Percentiles rank a stretch among this genome's conserved stretches.
Conservation (phyloP, 2,797 vertebrate species). For the Rallus crepitans region DNA sequence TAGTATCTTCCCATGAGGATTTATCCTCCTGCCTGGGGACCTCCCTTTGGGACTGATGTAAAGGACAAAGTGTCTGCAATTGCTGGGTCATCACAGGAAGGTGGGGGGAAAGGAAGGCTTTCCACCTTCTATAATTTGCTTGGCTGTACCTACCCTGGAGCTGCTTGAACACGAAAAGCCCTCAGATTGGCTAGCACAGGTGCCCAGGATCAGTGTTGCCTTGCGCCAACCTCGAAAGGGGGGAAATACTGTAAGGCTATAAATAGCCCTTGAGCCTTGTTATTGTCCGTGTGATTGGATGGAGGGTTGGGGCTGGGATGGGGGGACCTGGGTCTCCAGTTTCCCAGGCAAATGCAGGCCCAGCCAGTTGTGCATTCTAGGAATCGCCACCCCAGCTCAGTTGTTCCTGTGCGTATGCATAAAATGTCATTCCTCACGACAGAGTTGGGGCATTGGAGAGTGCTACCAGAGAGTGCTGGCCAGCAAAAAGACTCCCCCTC, state of each 20-base stretch:
- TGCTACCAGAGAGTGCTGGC: neutral
- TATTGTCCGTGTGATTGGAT: conserved; percentile 72
- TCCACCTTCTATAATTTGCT: neutral
- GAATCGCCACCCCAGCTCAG: conserved; percentile 67
- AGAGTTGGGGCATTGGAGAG: conserved; percentile 5
- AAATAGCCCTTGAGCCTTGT: conserved; percentile 59
- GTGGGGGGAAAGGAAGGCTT: neutral
- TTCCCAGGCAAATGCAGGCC: conserved; percentile 64
- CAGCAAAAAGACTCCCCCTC: conserved; percentile 10
- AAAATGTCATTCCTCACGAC: conserved; percentile 37
- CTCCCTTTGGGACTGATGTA: neutral
- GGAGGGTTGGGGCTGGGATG: conserved; percentile 54
- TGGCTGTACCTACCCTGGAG: conserved; percentile 46
- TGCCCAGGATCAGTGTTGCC: conserved; percentile 67
- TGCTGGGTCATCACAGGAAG: neutral
- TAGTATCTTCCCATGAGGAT: neutral
- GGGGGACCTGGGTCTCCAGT: conserved; percentile 68
- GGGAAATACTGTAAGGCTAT: conserved; percentile 61
- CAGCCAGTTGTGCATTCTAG: conserved; percentile 75
- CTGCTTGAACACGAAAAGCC: neutral
- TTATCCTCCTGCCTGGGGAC: neutral
- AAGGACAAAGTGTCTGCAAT: neutral
- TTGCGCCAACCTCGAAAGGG: conserved; percentile 34
- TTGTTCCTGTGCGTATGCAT: conserved; percentile 56
- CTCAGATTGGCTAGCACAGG: conserved; percentile 69